phyloP scores from a whole-genome alignment of 1,140 invertebrate species.

The Drosophila sproati region DNA sequence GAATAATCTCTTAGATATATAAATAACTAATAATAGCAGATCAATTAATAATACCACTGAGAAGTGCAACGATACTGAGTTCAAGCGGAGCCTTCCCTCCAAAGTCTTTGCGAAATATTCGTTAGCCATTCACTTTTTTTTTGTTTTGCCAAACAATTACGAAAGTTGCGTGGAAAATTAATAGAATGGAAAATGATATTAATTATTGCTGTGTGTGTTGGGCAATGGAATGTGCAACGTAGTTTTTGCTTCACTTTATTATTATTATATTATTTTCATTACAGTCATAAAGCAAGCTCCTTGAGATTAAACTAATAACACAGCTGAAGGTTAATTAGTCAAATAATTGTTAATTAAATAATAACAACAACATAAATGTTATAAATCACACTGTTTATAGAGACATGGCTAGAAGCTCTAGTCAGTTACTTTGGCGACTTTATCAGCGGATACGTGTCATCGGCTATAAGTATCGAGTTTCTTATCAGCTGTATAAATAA shows the following conservation, averaged over 20 bases:
- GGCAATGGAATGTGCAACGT: conserved; percentile 28
- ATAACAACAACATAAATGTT: neutral
- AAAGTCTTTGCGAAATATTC: conserved; percentile 49
- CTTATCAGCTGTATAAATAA: conserved; percentile 35
- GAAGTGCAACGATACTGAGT: conserved; percentile 29
- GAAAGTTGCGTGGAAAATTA: conserved; percentile 63
- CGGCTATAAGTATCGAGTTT: conserved; percentile 34
- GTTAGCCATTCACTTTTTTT: conserved; percentile 64
- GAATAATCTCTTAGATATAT: neutral
- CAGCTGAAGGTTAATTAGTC: conserved; percentile 35
- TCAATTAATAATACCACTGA: conserved; percentile 15
- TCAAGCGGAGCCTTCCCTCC: conserved; percentile 18
- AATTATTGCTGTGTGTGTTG: conserved; percentile 31
- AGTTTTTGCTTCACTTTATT: conserved; percentile 2
- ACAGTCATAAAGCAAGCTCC: conserved; percentile 13
- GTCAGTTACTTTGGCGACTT: conserved; percentile 1
- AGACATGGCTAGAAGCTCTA: neutral
- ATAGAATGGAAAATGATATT: conserved; percentile 59
- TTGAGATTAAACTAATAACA: conserved; percentile 17
- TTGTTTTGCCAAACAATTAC: conserved; percentile 58
- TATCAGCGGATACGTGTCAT: conserved; percentile 27
- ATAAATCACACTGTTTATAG: conserved; percentile 9
- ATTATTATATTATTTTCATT: conserved; percentile 17
- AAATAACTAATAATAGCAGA: neutral
- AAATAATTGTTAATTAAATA: conserved; percentile 18